Conservation (phyloP, 2,113 vertebrate genomes). For the Calypte anna region DNA sequence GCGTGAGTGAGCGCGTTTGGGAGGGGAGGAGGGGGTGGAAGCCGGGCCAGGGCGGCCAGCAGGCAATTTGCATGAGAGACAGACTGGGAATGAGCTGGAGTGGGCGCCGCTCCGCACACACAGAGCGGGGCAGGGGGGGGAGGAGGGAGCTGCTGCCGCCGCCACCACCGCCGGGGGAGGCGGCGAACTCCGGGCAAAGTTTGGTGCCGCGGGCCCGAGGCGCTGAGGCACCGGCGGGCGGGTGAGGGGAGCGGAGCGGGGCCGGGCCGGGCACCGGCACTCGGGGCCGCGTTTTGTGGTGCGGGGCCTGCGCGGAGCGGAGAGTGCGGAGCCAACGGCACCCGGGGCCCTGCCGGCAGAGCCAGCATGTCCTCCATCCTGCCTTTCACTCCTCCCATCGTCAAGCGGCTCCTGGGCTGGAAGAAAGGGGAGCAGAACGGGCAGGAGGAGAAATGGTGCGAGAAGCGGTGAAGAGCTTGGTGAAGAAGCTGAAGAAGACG, state of each 20-base stretch:
- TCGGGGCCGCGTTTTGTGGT: not conserved
- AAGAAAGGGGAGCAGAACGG: conserved; percentile 98
- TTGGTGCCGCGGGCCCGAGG: conserved; percentile 29
- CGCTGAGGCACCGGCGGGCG: not conserved
- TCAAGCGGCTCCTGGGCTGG: conserved; percentile 96
- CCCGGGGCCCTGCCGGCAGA: conserved; percentile 1
- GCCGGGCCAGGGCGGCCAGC: conserved; percentile 70
- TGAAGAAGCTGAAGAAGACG: conserved; percentile 98
- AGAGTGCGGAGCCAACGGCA: conserved; percentile 13
- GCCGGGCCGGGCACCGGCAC: too few relatives aligned
- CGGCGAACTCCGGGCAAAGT: conserved; percentile 54
- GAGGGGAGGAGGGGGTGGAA: conserved; percentile 75
- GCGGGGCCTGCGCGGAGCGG: not conserved
- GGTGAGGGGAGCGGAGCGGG: not conserved
- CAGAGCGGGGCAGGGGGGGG: conserved; percentile 40
- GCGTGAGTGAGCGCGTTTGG: conserved; percentile 64
- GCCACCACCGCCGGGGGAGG: conserved; percentile 1
- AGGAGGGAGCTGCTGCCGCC: not conserved
- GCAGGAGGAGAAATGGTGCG: conserved; percentile 99
- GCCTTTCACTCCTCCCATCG: conserved; percentile 95
- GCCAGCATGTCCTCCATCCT: conserved; percentile 93
- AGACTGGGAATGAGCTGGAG: conserved; percentile 79
- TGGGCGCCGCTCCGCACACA: conserved; percentile 58
- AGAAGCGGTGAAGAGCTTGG: conserved; percentile 96
- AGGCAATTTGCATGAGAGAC: conserved; percentile 86